phyloP scores from a whole-genome alignment of 2,888 invertebrate species.

The Caenorhabditis wallacei region DNA sequence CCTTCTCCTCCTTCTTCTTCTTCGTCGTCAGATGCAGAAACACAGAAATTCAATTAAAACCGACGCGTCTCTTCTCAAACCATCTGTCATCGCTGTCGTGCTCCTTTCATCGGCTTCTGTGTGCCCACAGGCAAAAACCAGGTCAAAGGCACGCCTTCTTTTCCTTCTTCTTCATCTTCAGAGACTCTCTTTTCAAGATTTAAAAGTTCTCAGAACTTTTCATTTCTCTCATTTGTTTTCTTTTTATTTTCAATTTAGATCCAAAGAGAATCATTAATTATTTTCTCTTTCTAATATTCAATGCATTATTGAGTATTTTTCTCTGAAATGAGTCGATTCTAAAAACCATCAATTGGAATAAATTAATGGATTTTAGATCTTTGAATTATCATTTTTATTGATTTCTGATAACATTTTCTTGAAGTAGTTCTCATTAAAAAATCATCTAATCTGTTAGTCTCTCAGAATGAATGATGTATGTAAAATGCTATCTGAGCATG shows the following conservation, averaged over 20 bases:
- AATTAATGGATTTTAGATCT: too few species aligned
- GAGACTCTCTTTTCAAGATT: background rate
- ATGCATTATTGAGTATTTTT: slow-evolving; percentile 55
- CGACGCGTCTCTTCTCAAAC: slow-evolving; percentile 40
- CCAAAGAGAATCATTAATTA: slow-evolving; percentile 23
- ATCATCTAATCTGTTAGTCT: too few species aligned
- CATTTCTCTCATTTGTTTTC: background rate
- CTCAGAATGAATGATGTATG: too few species aligned
- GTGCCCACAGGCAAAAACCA: slow-evolving; percentile 54
- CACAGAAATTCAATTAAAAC: slow-evolving; percentile 64
- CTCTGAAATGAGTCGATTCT: background rate
- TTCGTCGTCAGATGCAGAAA: slow-evolving; percentile 35
- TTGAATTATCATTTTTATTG: too few species aligned
- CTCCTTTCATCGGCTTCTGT: slow-evolving; percentile 20
- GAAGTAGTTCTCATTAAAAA: too few species aligned
- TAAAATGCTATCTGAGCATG: too few species aligned
- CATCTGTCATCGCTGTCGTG: slow-evolving; percentile 52
- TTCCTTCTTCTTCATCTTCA: too few species aligned
- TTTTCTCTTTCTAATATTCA: slow-evolving; percentile 22
- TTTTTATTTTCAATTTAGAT: slow-evolving; percentile 15
- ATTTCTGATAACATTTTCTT: too few species aligned
- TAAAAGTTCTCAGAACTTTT: slow-evolving; percentile 32
- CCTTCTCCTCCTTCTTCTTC: slow-evolving; percentile 20
- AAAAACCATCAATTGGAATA: background rate
- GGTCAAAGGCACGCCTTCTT: slow-evolving; percentile 28